These are phyloP conservation scores for Cyprinodon tularosa DNA, from an alignment of 2,113 vertebrate genomes.

Conservation along the genomic window DNA sequence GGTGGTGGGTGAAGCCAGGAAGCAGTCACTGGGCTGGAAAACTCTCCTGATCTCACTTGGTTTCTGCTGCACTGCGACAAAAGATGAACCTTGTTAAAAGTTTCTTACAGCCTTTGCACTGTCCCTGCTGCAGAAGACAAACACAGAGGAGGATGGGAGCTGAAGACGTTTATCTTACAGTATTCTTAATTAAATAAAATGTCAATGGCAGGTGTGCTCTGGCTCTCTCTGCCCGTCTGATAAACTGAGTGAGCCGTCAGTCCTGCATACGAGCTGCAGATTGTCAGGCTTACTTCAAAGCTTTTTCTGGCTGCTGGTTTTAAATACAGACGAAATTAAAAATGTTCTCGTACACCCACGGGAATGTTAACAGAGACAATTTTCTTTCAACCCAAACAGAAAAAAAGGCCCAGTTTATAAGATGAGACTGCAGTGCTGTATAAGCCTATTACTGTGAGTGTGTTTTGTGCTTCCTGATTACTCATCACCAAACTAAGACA, in stretches of 20 bases:
- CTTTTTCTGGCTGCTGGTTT: conserved; percentile 1
- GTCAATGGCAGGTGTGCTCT: not conserved
- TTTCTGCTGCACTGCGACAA: conserved; percentile 24
- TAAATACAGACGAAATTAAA: conserved; percentile 13
- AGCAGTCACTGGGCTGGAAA: not conserved
- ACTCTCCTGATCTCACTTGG: not conserved
- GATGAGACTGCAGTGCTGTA: conserved; percentile 48
- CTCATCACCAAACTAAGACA: conserved; percentile 30
- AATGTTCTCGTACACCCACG: not conserved
- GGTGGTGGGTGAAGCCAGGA: not conserved
- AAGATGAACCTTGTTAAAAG: conserved; percentile 3
- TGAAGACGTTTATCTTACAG: conserved; percentile 2
- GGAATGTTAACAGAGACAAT: conserved; percentile 34
- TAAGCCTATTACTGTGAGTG: conserved; percentile 60
- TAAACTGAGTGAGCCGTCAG: not conserved
- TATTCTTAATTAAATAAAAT: conserved; percentile 9
- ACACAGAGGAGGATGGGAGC: not conserved
- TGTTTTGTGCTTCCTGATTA: conserved; percentile 39
- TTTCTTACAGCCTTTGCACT: not conserved
- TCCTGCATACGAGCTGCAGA: not conserved
- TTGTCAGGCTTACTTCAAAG: not conserved
- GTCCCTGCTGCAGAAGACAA: not conserved
- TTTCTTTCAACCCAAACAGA: conserved; percentile 44
- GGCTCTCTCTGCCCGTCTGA: not conserved
- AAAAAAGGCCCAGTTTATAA: conserved; percentile 35